Base-by-base conservation (phyloP, 1,140 invertebrate genomes). In the Sitobion miscanthi region DNA sequence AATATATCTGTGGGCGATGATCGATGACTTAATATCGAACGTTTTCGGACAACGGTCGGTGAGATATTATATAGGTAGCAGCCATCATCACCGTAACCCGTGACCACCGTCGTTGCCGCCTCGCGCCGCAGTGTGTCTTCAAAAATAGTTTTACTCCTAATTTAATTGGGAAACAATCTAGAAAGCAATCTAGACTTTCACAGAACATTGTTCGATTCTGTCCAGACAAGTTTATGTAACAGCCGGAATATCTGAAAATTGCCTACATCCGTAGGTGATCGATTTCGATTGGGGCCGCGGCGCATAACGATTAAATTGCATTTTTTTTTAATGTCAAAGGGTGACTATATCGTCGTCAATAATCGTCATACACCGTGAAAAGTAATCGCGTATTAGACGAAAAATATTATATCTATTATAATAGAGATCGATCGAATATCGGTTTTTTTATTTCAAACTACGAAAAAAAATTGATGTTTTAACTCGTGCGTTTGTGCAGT, bases 161-260 rank as follows among this genome's bases (percentile, higher is more conserved):
- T 92, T 83, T 82, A 52, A 83, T 77, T 49, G 69, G 47, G 35
- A 92, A 83, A 49, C 47, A 38, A 77, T 77, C 62, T 83, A 52
- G 69, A 92, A 92, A 92, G 69, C 8, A 77, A 92, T 47, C 20
- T n/a, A n/a, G 21, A 82, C 91, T 92, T 92, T 92, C 91, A 82
- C 91, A 9, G 47, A 82, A 83, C 38, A 92, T 92, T 83, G n/a
- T 11, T 77, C 9, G 30, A 83, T 92, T 82, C 23, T 38, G 47
- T 35, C 0, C 45, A 54, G 47, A 83, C 52, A 83, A 83, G 47
- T 85, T 92, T 92, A 92, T 25, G 91, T 52, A 92, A 92, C 21
- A 52, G 20, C n/a, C 17, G 30, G 57, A 91, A 91, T 91, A n/a
- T 42, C 49, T 1, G 88, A 57, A 54, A 89, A 89, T 89, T 42